A percentile compares a stretch with the other conserved stretches of the same genome.
phyloP scores from a whole-genome alignment of 2,888 invertebrate genomes.

The Cryptocephalus primarius region DNA sequence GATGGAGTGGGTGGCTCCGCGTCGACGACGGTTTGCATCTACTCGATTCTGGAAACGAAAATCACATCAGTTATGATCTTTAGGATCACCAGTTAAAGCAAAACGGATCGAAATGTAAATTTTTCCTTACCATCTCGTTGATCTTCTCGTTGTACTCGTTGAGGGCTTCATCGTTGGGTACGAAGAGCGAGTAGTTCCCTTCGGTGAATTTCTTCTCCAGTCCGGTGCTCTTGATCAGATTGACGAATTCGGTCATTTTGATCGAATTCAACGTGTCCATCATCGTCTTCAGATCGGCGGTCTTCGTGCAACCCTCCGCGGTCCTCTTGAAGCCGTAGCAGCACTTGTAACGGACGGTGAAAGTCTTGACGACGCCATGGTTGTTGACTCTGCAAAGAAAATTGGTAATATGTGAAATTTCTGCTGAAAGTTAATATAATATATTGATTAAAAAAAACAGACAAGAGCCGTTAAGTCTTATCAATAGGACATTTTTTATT shows the following conservation, averaged over 20 bases:
- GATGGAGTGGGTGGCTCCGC: conserved; percentile 27
- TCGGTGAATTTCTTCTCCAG: conserved; percentile 39
- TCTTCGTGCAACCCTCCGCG: conserved; percentile 26
- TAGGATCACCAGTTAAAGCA: no score
- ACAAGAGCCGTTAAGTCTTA: no score
- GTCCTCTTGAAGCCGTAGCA: conserved; percentile 52
- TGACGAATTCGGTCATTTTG: conserved; percentile 47
- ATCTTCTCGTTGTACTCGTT: conserved; percentile 43
- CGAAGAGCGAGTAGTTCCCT: conserved; percentile 51
- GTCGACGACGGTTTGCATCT: conserved; percentile 17
- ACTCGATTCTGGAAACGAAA: conserved; percentile 38
- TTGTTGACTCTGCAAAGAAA: conserved; percentile 40
- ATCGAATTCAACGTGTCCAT: conserved; percentile 45
- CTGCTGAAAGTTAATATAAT: no score
- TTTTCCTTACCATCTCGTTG: conserved; percentile 40
- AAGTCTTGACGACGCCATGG: conserved; percentile 49
- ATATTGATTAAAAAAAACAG: no score
- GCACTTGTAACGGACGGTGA: conserved; percentile 53
- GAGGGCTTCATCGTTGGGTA: conserved; percentile 52
- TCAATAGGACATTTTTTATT: no score
- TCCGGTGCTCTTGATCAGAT: conserved; percentile 42
- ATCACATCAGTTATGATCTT: not conserved
- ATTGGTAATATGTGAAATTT: no score
- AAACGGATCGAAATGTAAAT: no score
- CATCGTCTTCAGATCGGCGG: conserved; percentile 47